A percentile compares a stretch with the other conserved stretches of the same genome.
phyloP scores from a whole-genome alignment of 2,113 vertebrate species.

The Erythrolamprus reginae region DNA sequence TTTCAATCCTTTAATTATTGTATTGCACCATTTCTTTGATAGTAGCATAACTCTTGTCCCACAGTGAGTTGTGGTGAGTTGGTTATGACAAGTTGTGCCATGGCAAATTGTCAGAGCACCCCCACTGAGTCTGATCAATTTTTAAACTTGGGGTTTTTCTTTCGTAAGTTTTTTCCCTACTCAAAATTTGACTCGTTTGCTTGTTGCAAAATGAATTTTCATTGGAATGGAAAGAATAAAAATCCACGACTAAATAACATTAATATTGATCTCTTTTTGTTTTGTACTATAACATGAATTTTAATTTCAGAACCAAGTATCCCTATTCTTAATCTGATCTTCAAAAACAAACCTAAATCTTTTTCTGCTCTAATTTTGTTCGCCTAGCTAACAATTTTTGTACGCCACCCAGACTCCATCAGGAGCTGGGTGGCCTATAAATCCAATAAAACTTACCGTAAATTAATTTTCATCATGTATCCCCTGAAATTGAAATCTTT shows the following conservation, averaged over 20 bases:
- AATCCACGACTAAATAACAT: background rate
- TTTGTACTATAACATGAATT: background rate
- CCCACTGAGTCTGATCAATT: background rate
- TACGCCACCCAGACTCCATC: too few relatives aligned
- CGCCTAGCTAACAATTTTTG: too few relatives aligned
- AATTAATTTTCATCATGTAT: background rate
- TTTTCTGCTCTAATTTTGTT: background rate
- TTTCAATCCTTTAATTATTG: too few relatives aligned
- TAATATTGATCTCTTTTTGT: background rate
- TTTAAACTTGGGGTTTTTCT: background rate
- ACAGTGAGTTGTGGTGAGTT: too few relatives aligned
- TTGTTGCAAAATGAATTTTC: background rate
- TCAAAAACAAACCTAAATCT: background rate
- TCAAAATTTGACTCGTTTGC: background rate
- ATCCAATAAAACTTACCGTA: too few relatives aligned
- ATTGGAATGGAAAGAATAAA: background rate
- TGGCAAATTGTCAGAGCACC: too few relatives aligned
- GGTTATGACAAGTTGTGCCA: too few relatives aligned
- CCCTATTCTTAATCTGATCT: background rate
- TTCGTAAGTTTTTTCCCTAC: background rate
- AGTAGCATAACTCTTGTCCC: too few relatives aligned
- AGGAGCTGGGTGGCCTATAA: too few relatives aligned
- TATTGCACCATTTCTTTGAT: too few relatives aligned
- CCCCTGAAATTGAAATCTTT: background rate
- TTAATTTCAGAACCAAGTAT: background rate